Evolutionary conservation across 1,140 invertebrate species (phyloP).

Genomic region (Pygmarrhopalites habei): DNA sequence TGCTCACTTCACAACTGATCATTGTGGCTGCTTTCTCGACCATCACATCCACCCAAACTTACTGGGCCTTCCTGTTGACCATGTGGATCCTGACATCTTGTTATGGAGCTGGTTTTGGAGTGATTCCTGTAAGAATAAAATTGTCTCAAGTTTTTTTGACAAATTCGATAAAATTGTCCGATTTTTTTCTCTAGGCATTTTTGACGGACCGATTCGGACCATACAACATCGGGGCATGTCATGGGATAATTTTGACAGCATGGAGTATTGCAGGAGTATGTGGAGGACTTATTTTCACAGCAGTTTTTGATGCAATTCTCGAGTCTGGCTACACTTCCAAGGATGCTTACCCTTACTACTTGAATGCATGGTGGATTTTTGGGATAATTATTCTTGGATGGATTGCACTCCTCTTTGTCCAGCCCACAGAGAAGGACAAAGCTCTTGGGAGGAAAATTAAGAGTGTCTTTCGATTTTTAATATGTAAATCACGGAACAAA

Average conservation of each 20-base stretch:
- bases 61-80: slow-evolving; percentile 26
- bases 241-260: slow-evolving; percentile 35
- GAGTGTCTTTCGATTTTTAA: too few species aligned
- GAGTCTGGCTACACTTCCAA: neutral
- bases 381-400: slow-evolving; percentile 23
- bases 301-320: slow-evolving; percentile 19
- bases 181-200: too few species aligned
- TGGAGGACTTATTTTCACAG: slow-evolving; percentile 31
- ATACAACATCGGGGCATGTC: slow-evolving; percentile 29
- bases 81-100: slow-evolving; percentile 31
- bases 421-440: slow-evolving; percentile 18
- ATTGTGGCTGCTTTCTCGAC: slow-evolving; percentile 27
- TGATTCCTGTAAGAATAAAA: too few species aligned
- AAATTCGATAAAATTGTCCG: too few species aligned
- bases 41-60: slow-evolving; percentile 22
- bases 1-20: slow-evolving; percentile 26
- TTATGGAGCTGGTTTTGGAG: slow-evolving; percentile 34
- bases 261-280: slow-evolving; percentile 33
- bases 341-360: slow-evolving; percentile 29
- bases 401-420: slow-evolving; percentile 16
- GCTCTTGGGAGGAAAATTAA: neutral
- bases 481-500: too few species aligned
- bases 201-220: slow-evolving; percentile 34
- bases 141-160: too few species aligned
- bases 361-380: slow-evolving; percentile 34